Evolutionary conservation across 2,888 invertebrate species (phyloP).

Genomic region (Chaitophorus viminalis): DNA sequence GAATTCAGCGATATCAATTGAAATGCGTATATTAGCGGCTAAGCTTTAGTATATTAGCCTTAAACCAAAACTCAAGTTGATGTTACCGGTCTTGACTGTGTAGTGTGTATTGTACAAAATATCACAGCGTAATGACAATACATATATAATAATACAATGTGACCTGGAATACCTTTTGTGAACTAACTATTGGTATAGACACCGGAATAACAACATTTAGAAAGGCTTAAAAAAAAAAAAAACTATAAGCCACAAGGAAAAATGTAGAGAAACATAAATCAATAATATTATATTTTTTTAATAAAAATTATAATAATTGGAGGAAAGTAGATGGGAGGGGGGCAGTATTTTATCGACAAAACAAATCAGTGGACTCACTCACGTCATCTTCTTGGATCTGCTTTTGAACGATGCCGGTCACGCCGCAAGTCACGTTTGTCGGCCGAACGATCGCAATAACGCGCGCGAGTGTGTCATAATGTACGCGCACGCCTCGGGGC

Average conservation of each 20-base stretch:
- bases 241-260: too few species aligned
- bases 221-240: too few species aligned
- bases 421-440: slow-evolving; percentile 27
- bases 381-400: background rate
- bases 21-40: too few species aligned
- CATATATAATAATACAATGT: background rate
- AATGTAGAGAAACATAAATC: background rate
- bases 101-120: background rate
- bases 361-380: background rate
- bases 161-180: too few species aligned
- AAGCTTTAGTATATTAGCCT: background rate
- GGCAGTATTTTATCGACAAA: background rate
- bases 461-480: slow-evolving; percentile 38
- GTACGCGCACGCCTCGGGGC: slow-evolving; percentile 41
- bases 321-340: too few species aligned
- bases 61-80: background rate
- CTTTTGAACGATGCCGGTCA: too few species aligned
- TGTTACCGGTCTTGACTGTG: background rate
- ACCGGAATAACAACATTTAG: too few species aligned
- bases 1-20: too few species aligned
- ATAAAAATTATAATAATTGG: too few species aligned
- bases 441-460: background rate
- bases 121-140: background rate
- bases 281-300: too few species aligned
- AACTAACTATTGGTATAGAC: too few species aligned